Conservation (phyloP, 1,140 invertebrate genomes). For the Elysia chlorotica region DNA sequence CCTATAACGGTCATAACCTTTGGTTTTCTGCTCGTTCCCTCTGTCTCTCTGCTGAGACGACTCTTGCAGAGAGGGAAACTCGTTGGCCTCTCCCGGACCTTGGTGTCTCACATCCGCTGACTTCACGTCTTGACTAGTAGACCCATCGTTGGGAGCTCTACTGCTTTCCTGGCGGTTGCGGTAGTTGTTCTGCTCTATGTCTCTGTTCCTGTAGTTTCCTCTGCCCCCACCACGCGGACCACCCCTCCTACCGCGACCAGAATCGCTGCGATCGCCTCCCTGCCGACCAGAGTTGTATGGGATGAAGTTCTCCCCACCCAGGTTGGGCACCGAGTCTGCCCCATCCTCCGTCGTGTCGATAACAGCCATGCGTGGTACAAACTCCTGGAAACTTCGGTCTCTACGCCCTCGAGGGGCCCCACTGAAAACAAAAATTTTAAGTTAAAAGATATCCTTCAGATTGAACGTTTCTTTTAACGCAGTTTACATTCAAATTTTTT, state of each 20-base stretch:
- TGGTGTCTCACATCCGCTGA: too few species aligned
- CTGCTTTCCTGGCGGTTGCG: not conserved
- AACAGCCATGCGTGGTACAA: slow-evolving; percentile 27
- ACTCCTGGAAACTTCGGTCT: slow-evolving; percentile 28
- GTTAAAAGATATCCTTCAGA: not conserved
- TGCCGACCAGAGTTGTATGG: not conserved
- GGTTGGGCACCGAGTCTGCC: slow-evolving; percentile 2
- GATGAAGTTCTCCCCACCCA: slow-evolving; percentile 7
- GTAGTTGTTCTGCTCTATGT: not conserved
- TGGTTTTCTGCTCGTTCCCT: not conserved
- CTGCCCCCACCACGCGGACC: not conserved
- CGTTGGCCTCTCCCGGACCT: not conserved
- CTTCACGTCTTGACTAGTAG: not conserved
- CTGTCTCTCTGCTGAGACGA: not conserved
- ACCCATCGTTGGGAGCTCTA: not conserved
- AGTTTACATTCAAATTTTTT: too few species aligned
- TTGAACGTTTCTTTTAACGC: too few species aligned
- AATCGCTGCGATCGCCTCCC: not conserved
- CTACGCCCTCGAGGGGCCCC: slow-evolving; percentile 27
- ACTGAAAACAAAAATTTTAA: not conserved
- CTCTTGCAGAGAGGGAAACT: slow-evolving; percentile 4
- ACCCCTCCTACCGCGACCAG: slow-evolving; percentile 17
- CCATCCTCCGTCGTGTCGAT: slow-evolving; percentile 26
- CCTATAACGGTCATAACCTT: not conserved
- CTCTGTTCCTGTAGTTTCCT: not conserved